These are phyloP conservation scores for Taeniopygia guttata DNA, from an alignment of 2,797 vertebrate genomes.

Conservation along the genomic window DNA sequence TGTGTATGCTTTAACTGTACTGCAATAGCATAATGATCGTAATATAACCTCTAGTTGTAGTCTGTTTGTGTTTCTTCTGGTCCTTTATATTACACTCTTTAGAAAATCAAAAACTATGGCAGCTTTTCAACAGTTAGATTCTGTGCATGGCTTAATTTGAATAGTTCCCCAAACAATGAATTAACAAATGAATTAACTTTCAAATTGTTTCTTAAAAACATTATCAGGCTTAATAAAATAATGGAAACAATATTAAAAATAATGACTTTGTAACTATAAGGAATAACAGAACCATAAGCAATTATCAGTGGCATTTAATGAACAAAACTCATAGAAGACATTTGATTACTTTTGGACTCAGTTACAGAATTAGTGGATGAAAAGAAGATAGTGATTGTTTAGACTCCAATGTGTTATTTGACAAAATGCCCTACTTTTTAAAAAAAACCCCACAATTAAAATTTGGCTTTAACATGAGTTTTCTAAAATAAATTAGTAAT, in stretches of 20 bases:
- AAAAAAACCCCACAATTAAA: conserved; percentile 40
- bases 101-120: neutral
- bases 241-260: conserved; percentile 49
- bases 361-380: conserved; percentile 57
- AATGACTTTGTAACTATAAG: conserved; percentile 9
- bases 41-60: neutral
- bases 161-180: neutral
- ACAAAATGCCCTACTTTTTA: conserved; percentile 16
- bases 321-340: conserved; percentile 50
- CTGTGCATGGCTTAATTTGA: neutral
- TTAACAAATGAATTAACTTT: neutral
- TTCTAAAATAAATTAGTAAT: conserved; percentile 34
- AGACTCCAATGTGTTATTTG: conserved; percentile 51
- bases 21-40: neutral
- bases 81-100: neutral
- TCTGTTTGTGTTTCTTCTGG: neutral
- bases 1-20: neutral
- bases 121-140: conserved; percentile 5
- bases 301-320: conserved; percentile 22
- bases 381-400: conserved; percentile 27
- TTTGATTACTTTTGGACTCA: conserved; percentile 63
- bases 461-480: conserved; percentile 35
- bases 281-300: conserved; percentile 15
- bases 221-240: conserved; percentile 55
- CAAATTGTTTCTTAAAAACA: conserved; percentile 25